Evolutionary conservation across 2,113 vertebrate genomes (phyloP).

Genomic region (Propithecus coquereli): DNA sequence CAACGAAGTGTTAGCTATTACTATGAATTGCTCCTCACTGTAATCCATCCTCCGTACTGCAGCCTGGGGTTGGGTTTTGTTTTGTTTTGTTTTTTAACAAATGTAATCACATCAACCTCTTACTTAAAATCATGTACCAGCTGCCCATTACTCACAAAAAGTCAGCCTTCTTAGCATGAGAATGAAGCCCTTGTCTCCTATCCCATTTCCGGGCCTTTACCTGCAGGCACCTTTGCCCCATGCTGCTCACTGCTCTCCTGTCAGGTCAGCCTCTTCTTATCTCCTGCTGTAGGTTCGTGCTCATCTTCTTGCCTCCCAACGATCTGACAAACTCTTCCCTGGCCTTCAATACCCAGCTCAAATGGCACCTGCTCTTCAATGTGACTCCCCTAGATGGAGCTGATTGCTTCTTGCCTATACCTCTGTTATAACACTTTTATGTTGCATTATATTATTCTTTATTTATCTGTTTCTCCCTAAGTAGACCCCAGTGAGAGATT

Average conservation of each 20-base stretch:
- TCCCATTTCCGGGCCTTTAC: background rate
- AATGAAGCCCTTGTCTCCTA: background rate
- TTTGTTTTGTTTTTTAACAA: background rate
- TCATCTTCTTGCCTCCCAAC: background rate
- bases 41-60: background rate
- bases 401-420: background rate
- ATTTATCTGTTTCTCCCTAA: background rate
- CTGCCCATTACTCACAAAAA: background rate
- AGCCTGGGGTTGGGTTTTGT: background rate
- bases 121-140: background rate
- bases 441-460: background rate
- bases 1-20: background rate
- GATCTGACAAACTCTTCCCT: background rate
- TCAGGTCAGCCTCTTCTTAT: background rate
- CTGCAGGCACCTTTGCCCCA: fast-evolving
- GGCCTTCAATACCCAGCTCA: constrained; percentile 1
- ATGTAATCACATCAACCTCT: background rate
- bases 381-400: background rate
- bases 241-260: background rate
- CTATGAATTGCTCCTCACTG: background rate
- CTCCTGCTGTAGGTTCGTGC: background rate
- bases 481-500: background rate
- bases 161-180: background rate
- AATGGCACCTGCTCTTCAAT: background rate
- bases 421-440: background rate